Evolutionary conservation across 2,888 invertebrate genomes (phyloP), one percentile per base, ranked within the genome.

Genomic region (Cylindroiulus punctatus): DNA sequence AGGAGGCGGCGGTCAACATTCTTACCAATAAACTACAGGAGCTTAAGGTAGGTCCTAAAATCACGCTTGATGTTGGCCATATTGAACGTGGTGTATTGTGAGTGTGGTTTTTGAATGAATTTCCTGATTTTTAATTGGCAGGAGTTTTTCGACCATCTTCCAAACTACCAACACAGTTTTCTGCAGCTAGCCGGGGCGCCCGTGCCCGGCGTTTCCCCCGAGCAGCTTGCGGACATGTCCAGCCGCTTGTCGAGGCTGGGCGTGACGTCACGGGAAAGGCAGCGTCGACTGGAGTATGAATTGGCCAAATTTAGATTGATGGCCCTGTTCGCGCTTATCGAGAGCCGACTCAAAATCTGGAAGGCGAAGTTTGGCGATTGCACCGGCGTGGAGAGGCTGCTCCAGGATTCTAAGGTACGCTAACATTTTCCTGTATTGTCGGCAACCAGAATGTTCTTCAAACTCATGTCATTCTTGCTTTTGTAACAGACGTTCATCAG

Each of bases 1-100:
- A 97, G 90, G 97, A 97, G 91, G 95, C 96, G 91, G 96, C 96
- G 65, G 97, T 97, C 36, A 94, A 95, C 94, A 96, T 87, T 96
- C 97, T 88, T 96, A 96, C 89, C 94, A 94, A 89, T 96, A 97
- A 91, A 91, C 86, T 91, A 86, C 89, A 90, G 90, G 96, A 97
- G 90, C 97, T 97, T 90, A 96, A 95, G 91, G 92, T 92, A 88
- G 87, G 88, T 87, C 32, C 8, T 19, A 82, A 19, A 12, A 52
- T 87, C 86, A 44, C 85, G 40, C 40, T n/a, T n/a, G n/a, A n/a
- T n/a, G 8, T 40, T 40, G 4, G 40, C 40, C 40, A 8, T 4
- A 8, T 7, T 40, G 8, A 40, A 40, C 5, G 8, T 8, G 40
- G 8, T 40, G 40, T 8, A 40, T 40, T 4, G 40, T 8, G n/a